phyloP scores from a whole-genome alignment of 2,888 invertebrate genomes.

The Helobdella robusta region DNA sequence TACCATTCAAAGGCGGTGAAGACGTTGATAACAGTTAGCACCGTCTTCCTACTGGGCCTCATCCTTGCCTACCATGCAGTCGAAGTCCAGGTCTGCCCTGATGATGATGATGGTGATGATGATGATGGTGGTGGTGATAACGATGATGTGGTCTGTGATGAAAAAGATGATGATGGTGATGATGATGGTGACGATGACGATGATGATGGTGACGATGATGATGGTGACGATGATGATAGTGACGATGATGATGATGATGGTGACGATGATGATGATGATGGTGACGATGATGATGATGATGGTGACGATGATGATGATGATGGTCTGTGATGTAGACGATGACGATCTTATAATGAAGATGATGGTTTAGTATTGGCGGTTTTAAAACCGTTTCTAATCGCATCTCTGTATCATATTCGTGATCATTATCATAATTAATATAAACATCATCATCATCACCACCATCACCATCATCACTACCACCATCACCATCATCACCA shows the following conservation, averaged over 20 bases:
- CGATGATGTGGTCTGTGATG: background rate
- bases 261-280: conserved; percentile 26
- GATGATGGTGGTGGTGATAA: conserved; percentile 6
- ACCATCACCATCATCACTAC: background rate
- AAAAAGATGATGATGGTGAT: conserved; percentile 24
- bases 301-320: conserved; percentile 16
- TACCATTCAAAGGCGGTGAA: conserved; percentile 95
- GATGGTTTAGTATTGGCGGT: background rate
- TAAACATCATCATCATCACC: background rate
- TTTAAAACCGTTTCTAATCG: background rate
- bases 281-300: conserved; percentile 26
- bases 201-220: conserved; percentile 25
- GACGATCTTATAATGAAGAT: background rate
- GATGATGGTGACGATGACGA: conserved; percentile 7
- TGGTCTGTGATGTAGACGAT: conserved; percentile 18
- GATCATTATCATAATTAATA: background rate
- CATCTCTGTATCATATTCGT: background rate
- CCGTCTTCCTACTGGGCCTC: conserved; percentile 95
- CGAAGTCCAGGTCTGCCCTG: conserved; percentile 89
- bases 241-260: conserved; percentile 26
- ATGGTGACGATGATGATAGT: conserved; percentile 25
- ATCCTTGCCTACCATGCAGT: conserved; percentile 98
- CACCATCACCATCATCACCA: background rate
- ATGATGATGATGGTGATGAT: conserved; percentile 2
- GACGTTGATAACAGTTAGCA: conserved; percentile 96